Evolutionary conservation across 2,888 invertebrate genomes (phyloP).

Genomic region (Strigamia crassipes): DNA sequence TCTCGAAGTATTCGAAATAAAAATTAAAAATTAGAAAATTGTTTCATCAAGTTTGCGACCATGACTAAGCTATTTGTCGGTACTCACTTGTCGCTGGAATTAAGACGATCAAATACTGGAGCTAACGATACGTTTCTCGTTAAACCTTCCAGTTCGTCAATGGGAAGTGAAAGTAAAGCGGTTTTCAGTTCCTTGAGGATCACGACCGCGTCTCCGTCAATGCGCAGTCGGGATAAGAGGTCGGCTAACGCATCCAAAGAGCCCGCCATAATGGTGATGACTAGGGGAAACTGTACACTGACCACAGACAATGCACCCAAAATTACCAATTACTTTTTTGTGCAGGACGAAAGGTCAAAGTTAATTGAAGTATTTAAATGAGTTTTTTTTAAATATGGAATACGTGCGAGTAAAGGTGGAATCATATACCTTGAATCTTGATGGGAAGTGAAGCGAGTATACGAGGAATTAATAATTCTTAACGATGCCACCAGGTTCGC

Average conservation of each 20-base stretch:
- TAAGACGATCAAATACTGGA: conserved; percentile 47
- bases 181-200: conserved; percentile 45
- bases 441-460: too few relatives aligned
- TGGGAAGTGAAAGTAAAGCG: conserved; percentile 25
- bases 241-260: conserved; percentile 12
- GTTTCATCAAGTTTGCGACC: conserved; percentile 5
- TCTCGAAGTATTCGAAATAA: conserved; percentile 56
- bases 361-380: too few relatives aligned
- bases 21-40: conserved; percentile 50
- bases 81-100: conserved; percentile 47
- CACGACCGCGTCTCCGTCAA: conserved; percentile 30
- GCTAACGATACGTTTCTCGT: conserved; percentile 40
- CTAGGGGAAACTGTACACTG: neutral
- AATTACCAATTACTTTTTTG: too few relatives aligned
- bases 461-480: too few relatives aligned
- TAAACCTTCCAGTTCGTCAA: conserved; percentile 44
- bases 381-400: too few relatives aligned
- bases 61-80: neutral
- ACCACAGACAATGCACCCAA: too few relatives aligned
- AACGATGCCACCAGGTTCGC: too few relatives aligned
- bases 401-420: too few relatives aligned
- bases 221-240: conserved; percentile 30
- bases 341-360: too few relatives aligned
- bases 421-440: too few relatives aligned
- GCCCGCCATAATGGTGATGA: neutral